Evolutionary conservation across 2,797 vertebrate species (phyloP).

Genomic region (Eulemur coronatus): DNA sequence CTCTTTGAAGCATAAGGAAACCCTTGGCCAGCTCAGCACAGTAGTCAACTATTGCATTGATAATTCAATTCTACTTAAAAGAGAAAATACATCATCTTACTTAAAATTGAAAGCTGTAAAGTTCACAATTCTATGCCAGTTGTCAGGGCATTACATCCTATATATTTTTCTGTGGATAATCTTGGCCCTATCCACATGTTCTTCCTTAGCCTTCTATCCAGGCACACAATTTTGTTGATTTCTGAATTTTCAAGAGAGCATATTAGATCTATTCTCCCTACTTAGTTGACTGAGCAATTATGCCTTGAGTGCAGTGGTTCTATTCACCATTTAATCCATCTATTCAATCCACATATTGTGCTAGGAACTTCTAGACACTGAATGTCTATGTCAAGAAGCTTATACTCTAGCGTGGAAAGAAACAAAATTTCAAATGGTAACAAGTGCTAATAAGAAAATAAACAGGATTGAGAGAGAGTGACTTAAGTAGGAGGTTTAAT

Average conservation of each 20-base stretch:
- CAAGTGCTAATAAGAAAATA: not conserved
- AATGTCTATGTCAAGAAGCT: not conserved
- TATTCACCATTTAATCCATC: not conserved
- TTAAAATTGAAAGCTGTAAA: conserved; percentile 39
- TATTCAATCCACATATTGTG: not conserved
- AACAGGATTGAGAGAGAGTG: not conserved
- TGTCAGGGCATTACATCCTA: not conserved
- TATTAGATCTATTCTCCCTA: not conserved
- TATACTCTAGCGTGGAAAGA: not conserved
- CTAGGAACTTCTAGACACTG: not conserved
- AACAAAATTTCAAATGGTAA: not conserved
- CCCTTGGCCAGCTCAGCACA: not conserved
- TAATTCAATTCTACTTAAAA: conserved; percentile 45
- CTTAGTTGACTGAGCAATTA: not conserved
- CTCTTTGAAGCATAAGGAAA: conserved; percentile 15
- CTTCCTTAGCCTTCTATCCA: not conserved
- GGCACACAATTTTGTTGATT: not conserved
- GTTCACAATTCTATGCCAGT: not conserved
- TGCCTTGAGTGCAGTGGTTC: not conserved
- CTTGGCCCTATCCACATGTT: not conserved
- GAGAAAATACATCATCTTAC: conserved; percentile 11
- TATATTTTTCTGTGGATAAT: conserved; percentile 3
- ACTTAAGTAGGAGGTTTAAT: not conserved
- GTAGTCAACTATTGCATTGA: not conserved
- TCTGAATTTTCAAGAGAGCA: conserved; percentile 15